Evolutionary conservation across 1,140 invertebrate species (phyloP), one percentile per base, ranked within the genome.

Genomic region (Musca domestica): DNA sequence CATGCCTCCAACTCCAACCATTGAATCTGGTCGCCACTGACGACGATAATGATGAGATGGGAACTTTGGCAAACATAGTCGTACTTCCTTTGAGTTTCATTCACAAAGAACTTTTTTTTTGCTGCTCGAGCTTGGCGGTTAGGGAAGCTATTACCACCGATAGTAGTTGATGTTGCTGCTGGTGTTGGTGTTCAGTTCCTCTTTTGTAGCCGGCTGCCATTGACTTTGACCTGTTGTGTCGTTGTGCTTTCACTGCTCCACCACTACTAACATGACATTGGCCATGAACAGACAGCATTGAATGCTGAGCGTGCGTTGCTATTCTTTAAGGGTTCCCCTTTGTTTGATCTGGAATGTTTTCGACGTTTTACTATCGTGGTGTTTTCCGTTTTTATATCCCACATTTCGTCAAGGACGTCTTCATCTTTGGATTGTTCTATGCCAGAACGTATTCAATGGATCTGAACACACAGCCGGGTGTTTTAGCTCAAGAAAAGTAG

Each of bases 191-290:
- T 20, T 51, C 14, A 51, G 17, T 51, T 22, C 17, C 20, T 34
- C 34, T 15, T 7, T 27, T 30, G n/a, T 27, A 30, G 17, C 54
- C 25, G 47, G 15, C 47, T 19, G n/a, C 56, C 56, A 61, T 41
- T 61, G 56, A 61, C 56, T 61, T 61, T 61, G 56, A 61, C 56
- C 56, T 61, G 56, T 34, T 56, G 25, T 41, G 15, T n/a, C n/a
- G n/a, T n/a, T n/a, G n/a, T 3, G 54, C 56, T 61, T 61, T 61
- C 56, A 61, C 56, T 61, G n/a, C 48, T 22, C 34, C 10, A 41
- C 10, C 34, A 41, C 34, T 12, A 12, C 10, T 2, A n/a, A 9
- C 34, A 22, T 58, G 27, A 61, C 30, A 61, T 61, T 61, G 56
- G 56, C 56, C 56, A 34, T 41, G 56, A 61, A 23, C 12, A 20